These are phyloP conservation scores for Lutraria lutraria DNA, from an alignment of 2,888 invertebrate genomes.

Conservation along the genomic window DNA sequence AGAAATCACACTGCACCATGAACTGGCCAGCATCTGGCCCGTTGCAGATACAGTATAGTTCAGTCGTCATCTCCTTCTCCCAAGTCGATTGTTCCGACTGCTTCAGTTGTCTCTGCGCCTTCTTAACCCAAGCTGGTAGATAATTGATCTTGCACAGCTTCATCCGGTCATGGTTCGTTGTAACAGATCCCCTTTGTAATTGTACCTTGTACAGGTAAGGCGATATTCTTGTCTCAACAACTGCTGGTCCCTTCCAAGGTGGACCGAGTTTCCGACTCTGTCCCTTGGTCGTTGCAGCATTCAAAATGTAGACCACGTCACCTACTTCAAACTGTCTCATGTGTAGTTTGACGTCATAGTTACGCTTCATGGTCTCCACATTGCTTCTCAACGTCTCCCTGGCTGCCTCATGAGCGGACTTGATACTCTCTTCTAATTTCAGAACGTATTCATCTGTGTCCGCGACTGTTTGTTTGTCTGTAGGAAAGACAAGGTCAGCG, in stretches of 20 bases:
- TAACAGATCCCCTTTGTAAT: constrained; percentile 21
- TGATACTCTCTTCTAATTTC: background rate
- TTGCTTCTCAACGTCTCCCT: background rate
- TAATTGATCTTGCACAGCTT: constrained; percentile 1
- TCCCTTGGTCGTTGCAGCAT: constrained; percentile 17
- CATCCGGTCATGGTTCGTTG: constrained; percentile 23
- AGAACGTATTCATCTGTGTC: too few species aligned
- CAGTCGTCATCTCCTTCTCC: background rate
- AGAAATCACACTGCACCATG: constrained; percentile 35
- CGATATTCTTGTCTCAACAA: background rate
- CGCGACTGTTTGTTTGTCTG: too few species aligned
- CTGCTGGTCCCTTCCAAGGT: constrained; percentile 7
- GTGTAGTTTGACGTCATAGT: constrained; percentile 33
- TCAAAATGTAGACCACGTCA: constrained; percentile 21
- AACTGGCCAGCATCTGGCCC: constrained; percentile 32
- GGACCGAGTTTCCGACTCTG: constrained; percentile 27
- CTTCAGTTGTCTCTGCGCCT: background rate
- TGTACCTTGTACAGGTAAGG: background rate
- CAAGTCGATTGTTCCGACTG: too few species aligned
- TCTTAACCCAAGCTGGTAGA: constrained; percentile 23
- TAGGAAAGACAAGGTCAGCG: constrained; percentile 26
- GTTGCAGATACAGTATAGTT: constrained; percentile 17
- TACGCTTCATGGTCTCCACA: constrained; percentile 31
- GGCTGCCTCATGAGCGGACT: constrained; percentile 26
- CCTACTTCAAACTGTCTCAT: constrained; percentile 7